Evolutionary conservation across 2,888 invertebrate genomes (phyloP), one percentile per base, ranked within the genome.

Genomic region (Pollenia angustigena): DNA sequence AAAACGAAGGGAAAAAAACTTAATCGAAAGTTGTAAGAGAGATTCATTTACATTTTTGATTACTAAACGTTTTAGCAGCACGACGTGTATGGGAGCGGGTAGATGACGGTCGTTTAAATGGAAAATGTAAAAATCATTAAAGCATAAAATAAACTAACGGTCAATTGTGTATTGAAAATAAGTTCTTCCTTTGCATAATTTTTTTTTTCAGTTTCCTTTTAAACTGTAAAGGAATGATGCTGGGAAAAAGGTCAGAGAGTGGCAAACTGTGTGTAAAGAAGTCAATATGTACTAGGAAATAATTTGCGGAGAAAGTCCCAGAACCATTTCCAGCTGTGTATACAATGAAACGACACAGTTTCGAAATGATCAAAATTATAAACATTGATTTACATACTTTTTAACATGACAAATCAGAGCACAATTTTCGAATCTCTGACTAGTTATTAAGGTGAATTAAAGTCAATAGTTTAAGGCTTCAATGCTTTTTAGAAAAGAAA

Each of bases 21-120:
- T 89, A 92, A 92, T 91, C 90, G 90, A 90, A 92, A 92, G 91
- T 92, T 92, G 91, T 91, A 92, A 91, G 90, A 91, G 90, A 90
- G 90, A 90, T 92, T 91, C 90, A 92, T 92, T 92, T 92, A 92
- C 92, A 92, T 92, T 92, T 92, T 92, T 92, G 92, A 92, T 92
- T 92, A 91, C 91, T 91, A 87, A 87, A 84, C 83, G 81, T 74
- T 84, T 78, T 72, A 60, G 62, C 60, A 69, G 16, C 14, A 62
- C 23, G 64, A 72, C 66, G 79, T 79, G 32, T 32, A 32, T 32
- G 74, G 40, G 14, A 18, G 66, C 12, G 56, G 64, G 14, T 50
- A 68, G 32, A 54, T 23, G 60, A 68, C 3, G 54, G 44, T 40
- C 52, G 23, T 84, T 84, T 46, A 74, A 46, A 79, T 84, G 44